These are phyloP conservation scores for Rhyacichthys aspro DNA, from an alignment of 2,797 vertebrate genomes.

Conservation along the genomic window DNA sequence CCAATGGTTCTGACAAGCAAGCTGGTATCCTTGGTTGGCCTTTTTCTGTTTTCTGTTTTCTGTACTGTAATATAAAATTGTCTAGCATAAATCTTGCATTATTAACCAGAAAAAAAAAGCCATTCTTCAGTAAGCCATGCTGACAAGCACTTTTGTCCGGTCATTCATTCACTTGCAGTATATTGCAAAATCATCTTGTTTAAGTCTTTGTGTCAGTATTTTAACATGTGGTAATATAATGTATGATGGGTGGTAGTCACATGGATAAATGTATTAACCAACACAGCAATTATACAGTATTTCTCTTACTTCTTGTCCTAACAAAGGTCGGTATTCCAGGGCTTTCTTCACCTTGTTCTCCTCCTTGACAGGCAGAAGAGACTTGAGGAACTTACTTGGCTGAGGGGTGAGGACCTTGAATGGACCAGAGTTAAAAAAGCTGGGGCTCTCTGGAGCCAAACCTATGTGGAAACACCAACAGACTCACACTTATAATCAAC, in stretches of 20 bases:
- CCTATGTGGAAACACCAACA: slow-evolving; percentile 68
- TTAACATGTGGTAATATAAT: slow-evolving; percentile 13
- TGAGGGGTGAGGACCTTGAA: slow-evolving; percentile 96
- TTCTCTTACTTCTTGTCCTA: slow-evolving; percentile 88
- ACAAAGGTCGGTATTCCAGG: slow-evolving; percentile 90
- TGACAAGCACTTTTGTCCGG: slow-evolving; percentile 3
- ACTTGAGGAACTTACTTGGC: slow-evolving; percentile 95
- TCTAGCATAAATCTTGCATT: background rate
- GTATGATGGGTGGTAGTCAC: slow-evolving; percentile 5
- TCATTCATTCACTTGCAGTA: slow-evolving; percentile 19
- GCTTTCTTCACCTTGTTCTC: slow-evolving; percentile 87
- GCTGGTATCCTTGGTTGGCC: background rate
- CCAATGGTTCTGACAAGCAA: background rate
- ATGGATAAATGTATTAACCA: no score
- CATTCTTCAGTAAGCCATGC: slow-evolving; percentile 53
- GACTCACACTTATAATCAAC: background rate
- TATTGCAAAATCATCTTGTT: slow-evolving; percentile 20
- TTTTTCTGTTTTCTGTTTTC: no score
- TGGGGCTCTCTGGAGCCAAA: slow-evolving; percentile 83
- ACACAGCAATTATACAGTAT: background rate
- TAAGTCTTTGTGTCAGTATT: background rate
- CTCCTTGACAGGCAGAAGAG: slow-evolving; percentile 94
- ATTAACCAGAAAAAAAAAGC: slow-evolving; percentile 24
- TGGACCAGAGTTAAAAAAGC: slow-evolving; percentile 87
- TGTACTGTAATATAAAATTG: background rate